Evolutionary conservation across 1,140 invertebrate species (phyloP).

Genomic region (Eriocheir sinensis): DNA sequence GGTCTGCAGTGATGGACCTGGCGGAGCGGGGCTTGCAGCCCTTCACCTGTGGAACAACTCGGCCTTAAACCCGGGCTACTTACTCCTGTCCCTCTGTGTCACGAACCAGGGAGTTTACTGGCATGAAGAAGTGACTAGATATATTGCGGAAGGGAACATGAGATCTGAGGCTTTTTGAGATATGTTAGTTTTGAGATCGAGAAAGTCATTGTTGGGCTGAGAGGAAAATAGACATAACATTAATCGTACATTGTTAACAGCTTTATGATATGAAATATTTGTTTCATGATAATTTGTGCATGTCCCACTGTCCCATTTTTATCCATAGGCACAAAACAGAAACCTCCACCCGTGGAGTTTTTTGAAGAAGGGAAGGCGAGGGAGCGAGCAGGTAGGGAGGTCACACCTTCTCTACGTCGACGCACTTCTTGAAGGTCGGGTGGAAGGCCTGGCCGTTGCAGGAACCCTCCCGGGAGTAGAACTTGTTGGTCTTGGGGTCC

Average conservation of each 20-base stretch:
- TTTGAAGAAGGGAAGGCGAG: no score
- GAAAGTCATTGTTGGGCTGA: not conserved
- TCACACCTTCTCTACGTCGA: conserved; percentile 47
- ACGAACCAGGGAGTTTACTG: not conserved
- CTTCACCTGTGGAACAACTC: not conserved
- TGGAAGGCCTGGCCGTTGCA: conserved; percentile 60
- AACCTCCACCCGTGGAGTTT: no score
- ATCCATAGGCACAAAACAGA: not conserved
- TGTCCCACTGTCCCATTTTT: not conserved
- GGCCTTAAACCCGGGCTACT: not conserved
- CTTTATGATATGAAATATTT: no score
- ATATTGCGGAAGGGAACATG: not conserved
- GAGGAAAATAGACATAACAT: no score
- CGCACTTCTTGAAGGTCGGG: conserved; percentile 54
- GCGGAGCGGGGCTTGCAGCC: conserved; percentile 46
- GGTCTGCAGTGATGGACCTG: conserved; percentile 42
- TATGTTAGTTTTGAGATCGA: not conserved
- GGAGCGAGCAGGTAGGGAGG: no score
- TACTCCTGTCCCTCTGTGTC: not conserved
- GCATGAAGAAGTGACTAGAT: not conserved
- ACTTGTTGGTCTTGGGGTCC: not conserved
- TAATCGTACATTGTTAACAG: no score
- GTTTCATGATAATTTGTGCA: no score
- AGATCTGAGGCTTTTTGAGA: not conserved
- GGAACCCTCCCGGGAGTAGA: conserved; percentile 33